Conservation (phyloP, 1,140 invertebrate genomes). For the Drosophila tristis region DNA sequence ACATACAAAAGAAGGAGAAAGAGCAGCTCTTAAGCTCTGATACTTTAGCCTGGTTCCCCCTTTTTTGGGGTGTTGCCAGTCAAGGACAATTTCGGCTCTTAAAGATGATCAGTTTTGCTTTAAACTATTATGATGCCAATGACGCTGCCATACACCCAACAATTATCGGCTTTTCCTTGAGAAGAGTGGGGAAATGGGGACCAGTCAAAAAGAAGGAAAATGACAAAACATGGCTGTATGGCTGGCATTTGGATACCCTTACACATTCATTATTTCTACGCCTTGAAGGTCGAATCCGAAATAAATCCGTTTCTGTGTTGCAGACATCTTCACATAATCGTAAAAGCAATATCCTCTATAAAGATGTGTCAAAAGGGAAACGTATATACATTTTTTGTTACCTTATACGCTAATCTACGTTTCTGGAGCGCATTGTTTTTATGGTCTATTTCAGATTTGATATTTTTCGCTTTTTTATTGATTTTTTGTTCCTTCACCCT, state of each 20-base stretch:
- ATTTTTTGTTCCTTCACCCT: conserved; percentile 4
- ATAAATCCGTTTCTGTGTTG: no score
- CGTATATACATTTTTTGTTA: conserved; percentile 73
- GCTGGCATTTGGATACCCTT: background rate
- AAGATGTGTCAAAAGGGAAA: conserved; percentile 8
- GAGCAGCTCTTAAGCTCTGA: conserved; percentile 47
- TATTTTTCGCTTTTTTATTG: conserved; percentile 42
- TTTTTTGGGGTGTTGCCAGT: conserved; percentile 41
- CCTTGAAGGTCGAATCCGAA: no score
- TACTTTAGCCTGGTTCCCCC: conserved; percentile 19
- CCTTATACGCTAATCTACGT: conserved; percentile 64
- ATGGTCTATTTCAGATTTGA: conserved; percentile 56
- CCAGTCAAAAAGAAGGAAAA: no score
- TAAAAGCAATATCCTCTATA: no score
- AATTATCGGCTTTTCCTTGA: conserved; percentile 57
- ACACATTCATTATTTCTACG: background rate
- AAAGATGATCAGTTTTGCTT: conserved; percentile 64
- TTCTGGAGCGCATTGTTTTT: conserved; percentile 45
- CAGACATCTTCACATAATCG: no score
- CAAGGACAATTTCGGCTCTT: conserved; percentile 57
- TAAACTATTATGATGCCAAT: conserved; percentile 69
- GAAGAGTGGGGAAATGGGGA: no score
- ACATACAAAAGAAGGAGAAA: conserved; percentile 17
- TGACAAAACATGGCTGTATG: conserved; percentile 17
- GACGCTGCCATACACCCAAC: conserved; percentile 26